A percentile compares a stretch with the other conserved stretches of the same genome.
phyloP scores from a whole-genome alignment of 1,140 invertebrate genomes.

The Metaphire vulgaris region DNA sequence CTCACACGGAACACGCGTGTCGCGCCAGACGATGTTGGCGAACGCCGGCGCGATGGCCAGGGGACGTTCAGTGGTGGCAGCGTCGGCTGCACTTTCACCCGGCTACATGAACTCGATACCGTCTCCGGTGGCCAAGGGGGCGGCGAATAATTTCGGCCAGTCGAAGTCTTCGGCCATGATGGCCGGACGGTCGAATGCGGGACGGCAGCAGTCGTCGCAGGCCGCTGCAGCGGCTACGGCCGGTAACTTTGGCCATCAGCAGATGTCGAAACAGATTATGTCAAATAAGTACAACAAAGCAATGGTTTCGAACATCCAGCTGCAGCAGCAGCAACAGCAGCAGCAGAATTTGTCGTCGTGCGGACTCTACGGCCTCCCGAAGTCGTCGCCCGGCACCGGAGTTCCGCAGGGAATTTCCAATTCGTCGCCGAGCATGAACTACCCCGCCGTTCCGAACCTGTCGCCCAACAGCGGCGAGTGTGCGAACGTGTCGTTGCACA shows the following conservation, averaged over 20 bases:
- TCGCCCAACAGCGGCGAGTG: background rate
- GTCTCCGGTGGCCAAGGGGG: background rate
- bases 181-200: background rate
- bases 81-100: background rate
- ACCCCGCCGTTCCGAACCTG: background rate
- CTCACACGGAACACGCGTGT: background rate
- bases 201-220: background rate
- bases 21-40: background rate
- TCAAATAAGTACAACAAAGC: background rate
- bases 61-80: background rate
- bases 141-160: background rate
- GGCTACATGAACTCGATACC: background rate
- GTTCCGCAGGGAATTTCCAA: background rate
- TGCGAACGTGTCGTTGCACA: background rate
- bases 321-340: too few species aligned
- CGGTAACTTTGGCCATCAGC: background rate
- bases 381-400: background rate
- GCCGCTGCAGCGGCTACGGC: too few species aligned
- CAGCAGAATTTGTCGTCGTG: background rate
- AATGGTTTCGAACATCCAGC: background rate
- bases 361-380: background rate
- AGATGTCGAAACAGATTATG: background rate
- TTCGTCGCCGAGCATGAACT: background rate
- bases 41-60: background rate
- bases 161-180: background rate